These are phyloP conservation scores for Pomacea canaliculata DNA, from an alignment of 2,888 invertebrate genomes.

Conservation along the genomic window DNA sequence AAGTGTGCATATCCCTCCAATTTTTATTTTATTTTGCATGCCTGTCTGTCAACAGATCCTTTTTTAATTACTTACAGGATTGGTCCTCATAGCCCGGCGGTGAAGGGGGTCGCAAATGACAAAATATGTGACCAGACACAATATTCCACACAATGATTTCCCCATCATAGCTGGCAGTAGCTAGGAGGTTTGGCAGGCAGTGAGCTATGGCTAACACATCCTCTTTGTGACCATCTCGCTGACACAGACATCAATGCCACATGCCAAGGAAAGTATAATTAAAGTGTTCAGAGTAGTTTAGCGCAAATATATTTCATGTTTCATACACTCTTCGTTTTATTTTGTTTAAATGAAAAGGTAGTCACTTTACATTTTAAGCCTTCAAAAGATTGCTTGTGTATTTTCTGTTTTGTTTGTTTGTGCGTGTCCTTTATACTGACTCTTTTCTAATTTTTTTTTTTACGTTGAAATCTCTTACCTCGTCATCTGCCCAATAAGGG, in stretches of 20 bases:
- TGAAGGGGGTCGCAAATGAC: constrained; percentile 61
- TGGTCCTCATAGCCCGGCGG: constrained; percentile 59
- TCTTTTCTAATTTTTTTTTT: too few species aligned
- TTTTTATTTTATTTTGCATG: too few species aligned
- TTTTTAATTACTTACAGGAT: constrained; percentile 49
- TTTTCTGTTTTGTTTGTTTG: too few species aligned
- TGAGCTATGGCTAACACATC: constrained; percentile 68
- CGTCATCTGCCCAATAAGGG: constrained; percentile 67
- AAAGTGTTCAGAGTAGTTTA: too few species aligned
- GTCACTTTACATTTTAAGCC: too few species aligned
- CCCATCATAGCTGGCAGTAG: constrained; percentile 70
- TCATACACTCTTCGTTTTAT: too few species aligned
- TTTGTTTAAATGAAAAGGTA: too few species aligned
- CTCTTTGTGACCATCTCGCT: constrained; percentile 68
- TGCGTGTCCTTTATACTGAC: too few species aligned
- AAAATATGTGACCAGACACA: constrained; percentile 70
- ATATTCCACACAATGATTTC: constrained; percentile 70
- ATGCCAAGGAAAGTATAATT: too few species aligned
- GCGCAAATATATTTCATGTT: too few species aligned
- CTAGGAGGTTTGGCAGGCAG: constrained; percentile 68
- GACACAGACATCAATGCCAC: constrained; percentile 55
- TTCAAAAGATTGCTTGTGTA: too few species aligned
- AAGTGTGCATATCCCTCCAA: too few species aligned
- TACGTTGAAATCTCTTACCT: constrained; percentile 45
- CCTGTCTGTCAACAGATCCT: neutral